These are phyloP conservation scores for Channa argus DNA, from an alignment of 2,113 vertebrate species.

Conservation along the genomic window DNA sequence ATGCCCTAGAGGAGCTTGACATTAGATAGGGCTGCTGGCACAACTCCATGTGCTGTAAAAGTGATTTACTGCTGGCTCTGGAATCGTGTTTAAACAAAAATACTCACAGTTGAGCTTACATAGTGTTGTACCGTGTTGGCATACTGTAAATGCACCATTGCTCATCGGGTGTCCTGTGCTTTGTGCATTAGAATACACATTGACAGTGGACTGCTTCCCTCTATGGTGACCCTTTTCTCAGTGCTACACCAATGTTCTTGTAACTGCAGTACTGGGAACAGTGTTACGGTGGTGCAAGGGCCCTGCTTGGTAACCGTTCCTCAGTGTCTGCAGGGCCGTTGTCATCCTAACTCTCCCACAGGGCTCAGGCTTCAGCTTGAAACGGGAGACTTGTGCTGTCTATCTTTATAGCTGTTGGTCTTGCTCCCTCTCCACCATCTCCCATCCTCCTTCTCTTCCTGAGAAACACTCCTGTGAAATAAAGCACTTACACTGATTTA, in stretches of 20 bases:
- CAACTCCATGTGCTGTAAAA: slow-evolving; percentile 50
- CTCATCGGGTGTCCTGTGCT: slow-evolving; percentile 38
- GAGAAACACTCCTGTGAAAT: slow-evolving; percentile 67
- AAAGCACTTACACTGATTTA: slow-evolving; percentile 57
- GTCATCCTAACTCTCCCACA: slow-evolving; percentile 51
- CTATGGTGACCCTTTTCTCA: slow-evolving; percentile 7
- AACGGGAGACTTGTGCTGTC: slow-evolving; percentile 32
- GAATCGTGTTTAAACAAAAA: slow-evolving; percentile 33
- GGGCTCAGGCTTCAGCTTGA: slow-evolving; percentile 40
- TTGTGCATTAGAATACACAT: slow-evolving; percentile 34
- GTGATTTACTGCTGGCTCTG: slow-evolving; percentile 63
- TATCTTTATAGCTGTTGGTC: slow-evolving; percentile 29
- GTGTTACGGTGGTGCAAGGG: not conserved
- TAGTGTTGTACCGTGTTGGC: slow-evolving; percentile 23
- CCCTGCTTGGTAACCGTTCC: slow-evolving; percentile 60
- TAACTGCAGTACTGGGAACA: slow-evolving; percentile 39
- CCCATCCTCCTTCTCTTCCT: slow-evolving; percentile 29
- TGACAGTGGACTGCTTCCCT: slow-evolving; percentile 16
- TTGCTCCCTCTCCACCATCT: slow-evolving; percentile 23
- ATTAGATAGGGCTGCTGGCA: slow-evolving; percentile 72
- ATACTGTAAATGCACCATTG: slow-evolving; percentile 24
- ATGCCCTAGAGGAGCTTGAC: slow-evolving; percentile 60
- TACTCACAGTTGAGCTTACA: slow-evolving; percentile 45
- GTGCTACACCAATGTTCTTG: slow-evolving; percentile 24
- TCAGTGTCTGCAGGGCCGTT: slow-evolving; percentile 39